A percentile compares a stretch with the other conserved stretches of the same genome.
Evolutionary conservation across 2,888 invertebrate species (phyloP).

Genomic region (Hirtodrosophila trivittata): DNA sequence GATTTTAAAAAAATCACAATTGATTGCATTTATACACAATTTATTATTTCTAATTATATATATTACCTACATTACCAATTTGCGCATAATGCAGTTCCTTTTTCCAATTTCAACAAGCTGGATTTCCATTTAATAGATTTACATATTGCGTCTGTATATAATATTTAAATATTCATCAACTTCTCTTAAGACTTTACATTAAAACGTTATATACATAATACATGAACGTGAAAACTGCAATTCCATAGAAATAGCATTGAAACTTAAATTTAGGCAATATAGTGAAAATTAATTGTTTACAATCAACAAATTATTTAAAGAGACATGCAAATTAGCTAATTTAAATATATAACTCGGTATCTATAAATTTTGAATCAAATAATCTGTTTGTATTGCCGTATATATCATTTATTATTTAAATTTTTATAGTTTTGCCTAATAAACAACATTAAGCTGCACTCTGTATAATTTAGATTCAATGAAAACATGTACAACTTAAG

Average conservation of each 20-base stretch:
- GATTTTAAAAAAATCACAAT: too few species aligned
- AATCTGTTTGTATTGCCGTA: constrained; percentile 48
- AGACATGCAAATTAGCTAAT: constrained; percentile 61
- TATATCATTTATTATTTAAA: constrained; percentile 33
- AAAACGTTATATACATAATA: constrained; percentile 71
- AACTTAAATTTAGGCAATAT: constrained; percentile 54
- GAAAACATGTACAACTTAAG: constrained; percentile 35
- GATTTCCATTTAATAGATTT: constrained; percentile 54
- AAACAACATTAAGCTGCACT: constrained; percentile 38
- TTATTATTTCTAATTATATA: constrained; percentile 61
- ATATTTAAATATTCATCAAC: constrained; percentile 40
- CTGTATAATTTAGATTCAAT: constrained; percentile 20
- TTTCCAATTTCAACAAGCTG: constrained; percentile 56
- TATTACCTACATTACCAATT: constrained; percentile 49
- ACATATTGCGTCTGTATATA: constrained; percentile 36
- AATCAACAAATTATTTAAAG: constrained; percentile 51
- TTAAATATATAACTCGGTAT: constrained; percentile 39
- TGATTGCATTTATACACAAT: constrained; percentile 66
- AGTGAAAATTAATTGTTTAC: constrained; percentile 50
- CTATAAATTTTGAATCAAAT: constrained; percentile 43
- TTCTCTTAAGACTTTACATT: constrained; percentile 39
- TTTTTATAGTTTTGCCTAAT: constrained; percentile 44
- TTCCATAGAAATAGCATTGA: constrained; percentile 38
- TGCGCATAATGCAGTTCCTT: constrained; percentile 53
- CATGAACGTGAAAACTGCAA: constrained; percentile 55